Conservation (phyloP, 2,797 vertebrate genomes). For the Echiichthys vipera region DNA sequence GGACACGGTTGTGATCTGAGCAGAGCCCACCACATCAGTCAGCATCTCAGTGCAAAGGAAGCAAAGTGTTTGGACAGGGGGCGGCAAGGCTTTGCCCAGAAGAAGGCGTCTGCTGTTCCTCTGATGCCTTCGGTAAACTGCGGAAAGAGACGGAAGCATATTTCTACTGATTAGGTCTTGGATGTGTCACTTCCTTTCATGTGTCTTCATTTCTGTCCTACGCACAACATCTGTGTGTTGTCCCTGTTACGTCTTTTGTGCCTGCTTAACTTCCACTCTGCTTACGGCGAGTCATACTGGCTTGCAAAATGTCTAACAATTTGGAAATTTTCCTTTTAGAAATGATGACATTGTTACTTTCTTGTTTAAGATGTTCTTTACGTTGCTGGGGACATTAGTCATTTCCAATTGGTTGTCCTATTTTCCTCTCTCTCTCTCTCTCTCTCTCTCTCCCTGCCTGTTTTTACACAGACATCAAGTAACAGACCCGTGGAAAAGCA, state of each 20-base stretch:
- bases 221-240: slow-evolving; percentile 41
- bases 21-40: slow-evolving; percentile 50
- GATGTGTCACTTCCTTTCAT: slow-evolving; percentile 76
- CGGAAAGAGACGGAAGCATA: slow-evolving; percentile 29
- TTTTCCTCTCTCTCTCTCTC: slow-evolving; percentile 37
- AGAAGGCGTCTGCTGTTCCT: slow-evolving; percentile 60
- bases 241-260: slow-evolving; percentile 25
- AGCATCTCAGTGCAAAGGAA: slow-evolving; percentile 58
- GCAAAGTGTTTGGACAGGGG: slow-evolving; percentile 64
- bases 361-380: too few species aligned
- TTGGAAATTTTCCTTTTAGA: slow-evolving; percentile 50
- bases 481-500: slow-evolving; percentile 72
- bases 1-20: slow-evolving; percentile 41
- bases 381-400: background rate
- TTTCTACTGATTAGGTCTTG: slow-evolving; percentile 40
- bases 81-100: slow-evolving; percentile 37
- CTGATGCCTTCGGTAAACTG: slow-evolving; percentile 43
- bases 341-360: background rate
- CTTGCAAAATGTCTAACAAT: slow-evolving; percentile 47
- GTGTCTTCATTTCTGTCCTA: slow-evolving; percentile 31
- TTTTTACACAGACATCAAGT: slow-evolving; percentile 60
- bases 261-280: slow-evolving; percentile 52
- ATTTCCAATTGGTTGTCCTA: slow-evolving; percentile 17
- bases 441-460: slow-evolving; percentile 20
- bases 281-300: slow-evolving; percentile 36